phyloP scores from a whole-genome alignment of 2,888 invertebrate genomes.

The Noctua janthina region DNA sequence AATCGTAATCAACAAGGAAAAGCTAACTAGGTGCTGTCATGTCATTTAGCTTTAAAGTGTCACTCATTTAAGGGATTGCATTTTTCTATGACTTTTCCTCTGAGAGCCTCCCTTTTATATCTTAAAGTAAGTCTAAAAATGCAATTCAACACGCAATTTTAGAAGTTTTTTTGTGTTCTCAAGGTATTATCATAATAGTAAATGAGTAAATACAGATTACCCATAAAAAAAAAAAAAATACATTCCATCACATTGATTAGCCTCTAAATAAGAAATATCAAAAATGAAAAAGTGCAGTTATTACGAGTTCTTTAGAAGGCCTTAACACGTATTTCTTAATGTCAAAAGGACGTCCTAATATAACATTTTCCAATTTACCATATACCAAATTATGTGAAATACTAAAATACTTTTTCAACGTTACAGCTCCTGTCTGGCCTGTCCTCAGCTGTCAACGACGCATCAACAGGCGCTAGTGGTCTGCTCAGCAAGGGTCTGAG shows the following conservation, averaged over 20 bases:
- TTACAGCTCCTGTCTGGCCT: constrained; percentile 83
- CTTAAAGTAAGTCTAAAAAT: neutral
- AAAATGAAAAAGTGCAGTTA: neutral
- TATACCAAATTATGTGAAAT: neutral
- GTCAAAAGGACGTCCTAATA: too few relatives aligned
- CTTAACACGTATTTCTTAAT: neutral
- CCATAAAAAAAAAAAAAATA: too few relatives aligned
- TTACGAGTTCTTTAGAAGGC: neutral
- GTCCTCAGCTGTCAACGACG: constrained; percentile 83
- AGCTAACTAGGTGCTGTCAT: neutral
- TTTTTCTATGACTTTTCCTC: neutral
- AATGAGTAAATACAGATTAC: constrained; percentile 4
- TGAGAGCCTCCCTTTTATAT: neutral
- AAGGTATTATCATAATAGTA: neutral
- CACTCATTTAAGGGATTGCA: neutral
- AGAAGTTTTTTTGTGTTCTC: neutral
- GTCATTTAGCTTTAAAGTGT: neutral
- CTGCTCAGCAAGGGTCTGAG: constrained; percentile 89
- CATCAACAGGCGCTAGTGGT: constrained; percentile 85
- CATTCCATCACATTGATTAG: neutral
- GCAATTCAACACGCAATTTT: neutral
- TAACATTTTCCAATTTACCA: neutral
- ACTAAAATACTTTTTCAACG: constrained; percentile 22
- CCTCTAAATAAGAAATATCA: neutral
- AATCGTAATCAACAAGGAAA: neutral